Base-by-base conservation (phyloP, 2,113 vertebrate species). In the Amazona guildingii region DNA sequence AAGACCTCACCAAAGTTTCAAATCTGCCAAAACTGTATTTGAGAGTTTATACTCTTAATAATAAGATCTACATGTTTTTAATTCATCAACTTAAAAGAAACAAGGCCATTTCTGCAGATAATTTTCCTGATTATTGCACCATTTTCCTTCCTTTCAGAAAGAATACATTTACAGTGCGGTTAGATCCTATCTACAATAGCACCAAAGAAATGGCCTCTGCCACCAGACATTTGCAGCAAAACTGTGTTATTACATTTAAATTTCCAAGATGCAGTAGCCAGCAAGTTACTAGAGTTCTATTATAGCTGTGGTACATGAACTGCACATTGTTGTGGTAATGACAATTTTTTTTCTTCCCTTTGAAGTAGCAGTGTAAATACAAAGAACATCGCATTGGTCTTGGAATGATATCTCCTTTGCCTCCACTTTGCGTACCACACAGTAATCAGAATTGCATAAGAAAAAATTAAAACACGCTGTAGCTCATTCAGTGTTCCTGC, bases 261-360 rank as follows among this genome's bases (percentile, higher is more conserved):
- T 96, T 96, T 90, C 91, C 67, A 75, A 91, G 89, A 89, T 63
- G 83, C 83, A 39, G 67, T 94, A 88, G 57, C 84, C 77, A 83
- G 91, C 88, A 91, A 96, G 86, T 95, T 96, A 62, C 93, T 92
- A 69, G 92, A 92, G 92, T 95, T 94, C 92, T 95, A 87, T 96
- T 97, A 81, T 67, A 85, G 94, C 95, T 91, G 81, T 91, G 91
- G 94, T 94, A 94, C 91, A 92, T 89, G 92, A 97, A 94, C 85
- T 92, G 86, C 55, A 52, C 81, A 96, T 97, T 97, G 94, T 96
- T 94, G 95, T 96, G 95, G 74, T 96, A 96, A 96, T 94, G 81
- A 75, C 55, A 21, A 70, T 54, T 90, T 91, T 85, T 83, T 83
- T 87, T 13, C 77, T 93, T 86, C 51, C 33, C 62, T 91, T 89